A percentile compares a stretch with the other conserved stretches of the same genome.
Evolutionary conservation across 92 coral and sea anemone genomes (phyloP).

Genomic region (Palythoa heliodiscus): DNA sequence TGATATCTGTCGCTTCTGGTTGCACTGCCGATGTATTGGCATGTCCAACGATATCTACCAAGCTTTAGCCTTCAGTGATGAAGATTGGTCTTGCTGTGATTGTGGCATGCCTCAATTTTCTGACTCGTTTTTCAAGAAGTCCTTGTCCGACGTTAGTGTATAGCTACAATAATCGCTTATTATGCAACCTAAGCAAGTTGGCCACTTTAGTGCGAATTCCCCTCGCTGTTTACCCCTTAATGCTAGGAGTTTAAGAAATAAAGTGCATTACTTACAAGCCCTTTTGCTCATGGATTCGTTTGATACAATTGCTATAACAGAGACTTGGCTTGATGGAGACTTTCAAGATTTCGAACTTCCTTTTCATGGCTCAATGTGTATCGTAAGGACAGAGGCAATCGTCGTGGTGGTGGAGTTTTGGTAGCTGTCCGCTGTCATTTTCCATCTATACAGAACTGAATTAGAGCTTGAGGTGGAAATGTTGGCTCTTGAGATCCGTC

Average conservation of each 20-base stretch:
- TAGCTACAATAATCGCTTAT: too few species aligned
- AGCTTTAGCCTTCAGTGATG: background rate
- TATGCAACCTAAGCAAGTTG: too few species aligned
- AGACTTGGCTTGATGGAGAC: slow-evolving; percentile 44
- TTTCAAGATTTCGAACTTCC: slow-evolving; percentile 42
- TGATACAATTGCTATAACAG: slow-evolving; percentile 45
- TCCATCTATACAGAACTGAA: slow-evolving; percentile 14
- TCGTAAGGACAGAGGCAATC: slow-evolving; percentile 32
- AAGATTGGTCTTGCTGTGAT: background rate
- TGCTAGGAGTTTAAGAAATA: too few species aligned
- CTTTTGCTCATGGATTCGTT: slow-evolving; percentile 44
- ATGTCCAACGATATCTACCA: background rate
- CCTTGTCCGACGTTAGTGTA: too few species aligned
- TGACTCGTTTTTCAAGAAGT: background rate
- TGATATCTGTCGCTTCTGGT: background rate
- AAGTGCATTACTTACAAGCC: slow-evolving; percentile 47
- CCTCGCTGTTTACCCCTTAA: too few species aligned
- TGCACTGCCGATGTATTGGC: background rate
- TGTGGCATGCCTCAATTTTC: background rate
- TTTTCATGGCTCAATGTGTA: slow-evolving; percentile 35
- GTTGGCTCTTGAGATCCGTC: slow-evolving; percentile 43
- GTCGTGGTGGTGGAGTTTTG: slow-evolving; percentile 25
- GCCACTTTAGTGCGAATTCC: too few species aligned
- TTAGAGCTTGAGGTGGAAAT: slow-evolving; percentile 33
- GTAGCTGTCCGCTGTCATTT: slow-evolving; percentile 21